phyloP scores from a whole-genome alignment of 2,797 vertebrate genomes.

The Acrocephalus scirpaceus region DNA sequence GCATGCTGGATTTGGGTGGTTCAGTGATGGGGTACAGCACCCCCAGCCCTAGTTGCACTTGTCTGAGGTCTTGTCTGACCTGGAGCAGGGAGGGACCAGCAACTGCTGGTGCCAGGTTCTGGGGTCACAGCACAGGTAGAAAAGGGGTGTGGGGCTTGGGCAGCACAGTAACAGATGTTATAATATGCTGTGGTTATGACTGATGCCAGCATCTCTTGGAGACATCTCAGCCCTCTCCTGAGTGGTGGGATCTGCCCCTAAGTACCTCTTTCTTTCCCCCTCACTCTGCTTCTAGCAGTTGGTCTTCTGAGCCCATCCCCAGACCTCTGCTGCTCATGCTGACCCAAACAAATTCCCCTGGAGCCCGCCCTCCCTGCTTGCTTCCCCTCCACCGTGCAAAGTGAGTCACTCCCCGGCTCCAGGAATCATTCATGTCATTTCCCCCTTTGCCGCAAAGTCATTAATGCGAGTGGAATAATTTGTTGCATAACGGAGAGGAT shows the following conservation, averaged over 20 bases:
- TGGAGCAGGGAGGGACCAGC: not conserved
- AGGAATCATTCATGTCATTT: constrained; percentile 62
- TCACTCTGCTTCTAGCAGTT: not conserved
- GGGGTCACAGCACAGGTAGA: not conserved
- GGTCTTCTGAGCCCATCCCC: not conserved
- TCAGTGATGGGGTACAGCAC: not conserved
- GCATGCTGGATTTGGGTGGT: not conserved
- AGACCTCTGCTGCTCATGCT: not conserved
- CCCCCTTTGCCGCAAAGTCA: constrained; percentile 70
- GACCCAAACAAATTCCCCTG: not conserved
- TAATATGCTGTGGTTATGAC: not conserved
- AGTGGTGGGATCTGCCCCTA: not conserved
- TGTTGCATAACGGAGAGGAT: constrained; percentile 43
- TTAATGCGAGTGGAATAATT: constrained; percentile 64
- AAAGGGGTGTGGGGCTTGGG: not conserved
- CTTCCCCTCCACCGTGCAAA: not conserved
- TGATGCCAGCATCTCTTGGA: not conserved
- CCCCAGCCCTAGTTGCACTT: not conserved
- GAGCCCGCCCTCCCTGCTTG: accelerated
- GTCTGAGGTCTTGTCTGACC: not conserved
- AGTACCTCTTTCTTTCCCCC: not conserved
- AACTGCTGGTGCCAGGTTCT: not conserved
- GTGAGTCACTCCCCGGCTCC: constrained; percentile 50
- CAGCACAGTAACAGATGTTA: not conserved
- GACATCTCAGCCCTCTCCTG: not conserved